A percentile compares a stretch with the other conserved stretches of the same genome.
Conservation (phyloP, 2,888 invertebrate species). For the Allophyes oxyacanthae region DNA sequence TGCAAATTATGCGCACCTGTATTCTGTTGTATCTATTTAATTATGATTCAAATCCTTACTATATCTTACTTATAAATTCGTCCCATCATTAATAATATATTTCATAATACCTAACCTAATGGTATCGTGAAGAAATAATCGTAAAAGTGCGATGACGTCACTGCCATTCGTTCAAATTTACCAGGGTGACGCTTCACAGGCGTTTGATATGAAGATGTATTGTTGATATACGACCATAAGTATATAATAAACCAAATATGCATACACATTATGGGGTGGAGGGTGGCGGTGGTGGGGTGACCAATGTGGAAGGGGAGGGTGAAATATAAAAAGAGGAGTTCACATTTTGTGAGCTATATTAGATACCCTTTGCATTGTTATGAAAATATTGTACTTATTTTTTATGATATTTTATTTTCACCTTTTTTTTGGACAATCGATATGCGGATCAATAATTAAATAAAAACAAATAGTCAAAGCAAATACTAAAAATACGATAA, state of each 20-base stretch:
- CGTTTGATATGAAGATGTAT: conserved; percentile 39
- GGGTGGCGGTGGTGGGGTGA: conserved; percentile 53
- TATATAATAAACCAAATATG: conserved; percentile 60
- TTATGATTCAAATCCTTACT: neutral
- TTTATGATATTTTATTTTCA: conserved; percentile 6
- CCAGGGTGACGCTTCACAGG: conserved; percentile 36
- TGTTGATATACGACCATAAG: conserved; percentile 41
- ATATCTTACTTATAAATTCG: too few species aligned
- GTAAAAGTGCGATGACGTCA: conserved; percentile 21
- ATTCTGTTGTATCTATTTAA: too few species aligned
- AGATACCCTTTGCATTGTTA: conserved; percentile 38
- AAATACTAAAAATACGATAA: conserved; percentile 43
- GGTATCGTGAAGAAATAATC: conserved; percentile 19
- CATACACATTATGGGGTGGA: conserved; percentile 55
- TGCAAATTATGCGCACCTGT: too few species aligned
- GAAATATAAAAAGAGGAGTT: conserved; percentile 57
- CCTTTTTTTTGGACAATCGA: too few species aligned
- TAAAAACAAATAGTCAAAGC: conserved; percentile 15
- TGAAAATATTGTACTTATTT: conserved; percentile 23
- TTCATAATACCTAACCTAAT: neutral
- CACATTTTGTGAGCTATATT: conserved; percentile 40
- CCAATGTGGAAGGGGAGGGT: conserved; percentile 61
- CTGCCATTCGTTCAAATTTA: conserved; percentile 13
- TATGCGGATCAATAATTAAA: conserved; percentile 11
- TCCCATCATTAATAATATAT: too few species aligned